These are phyloP conservation scores for Chironomus striatipennis DNA, from an alignment of 1,140 invertebrate genomes.

Conservation along the genomic window DNA sequence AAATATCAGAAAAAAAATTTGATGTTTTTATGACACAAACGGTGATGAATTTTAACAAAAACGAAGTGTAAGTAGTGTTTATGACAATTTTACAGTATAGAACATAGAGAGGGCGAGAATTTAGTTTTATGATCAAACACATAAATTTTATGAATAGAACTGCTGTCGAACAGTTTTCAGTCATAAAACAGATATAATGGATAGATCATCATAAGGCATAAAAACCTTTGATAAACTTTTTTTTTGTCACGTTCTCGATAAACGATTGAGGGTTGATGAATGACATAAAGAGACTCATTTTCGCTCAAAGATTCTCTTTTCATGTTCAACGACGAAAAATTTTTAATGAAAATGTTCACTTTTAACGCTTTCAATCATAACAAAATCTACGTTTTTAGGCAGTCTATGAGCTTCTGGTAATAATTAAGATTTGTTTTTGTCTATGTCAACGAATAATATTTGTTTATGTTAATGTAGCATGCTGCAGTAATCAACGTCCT, in stretches of 20 bases:
- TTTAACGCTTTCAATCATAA: neutral
- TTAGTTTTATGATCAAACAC: neutral
- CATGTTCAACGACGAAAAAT: neutral
- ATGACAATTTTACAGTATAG: neutral
- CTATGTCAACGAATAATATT: no score
- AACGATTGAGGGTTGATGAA: neutral
- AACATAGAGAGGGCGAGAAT: neutral
- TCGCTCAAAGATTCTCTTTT: neutral
- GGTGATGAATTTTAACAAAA: no score
- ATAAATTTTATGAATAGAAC: constrained; percentile 6
- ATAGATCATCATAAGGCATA: constrained; percentile 7
- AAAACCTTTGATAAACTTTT: constrained; percentile 9
- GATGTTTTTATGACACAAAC: no score
- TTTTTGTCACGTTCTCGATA: neutral
- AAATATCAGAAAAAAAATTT: no score
- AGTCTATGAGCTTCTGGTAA: no score
- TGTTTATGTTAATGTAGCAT: no score
- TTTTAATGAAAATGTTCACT: neutral
- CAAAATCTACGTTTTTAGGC: no score
- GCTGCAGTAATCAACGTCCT: no score
- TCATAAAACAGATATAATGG: neutral
- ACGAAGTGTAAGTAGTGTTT: neutral
- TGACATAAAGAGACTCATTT: neutral
- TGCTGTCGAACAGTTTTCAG: constrained; percentile 3
- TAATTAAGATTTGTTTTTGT: no score